phyloP scores from a whole-genome alignment of 2,888 invertebrate species.

The Tholera decimalis region DNA sequence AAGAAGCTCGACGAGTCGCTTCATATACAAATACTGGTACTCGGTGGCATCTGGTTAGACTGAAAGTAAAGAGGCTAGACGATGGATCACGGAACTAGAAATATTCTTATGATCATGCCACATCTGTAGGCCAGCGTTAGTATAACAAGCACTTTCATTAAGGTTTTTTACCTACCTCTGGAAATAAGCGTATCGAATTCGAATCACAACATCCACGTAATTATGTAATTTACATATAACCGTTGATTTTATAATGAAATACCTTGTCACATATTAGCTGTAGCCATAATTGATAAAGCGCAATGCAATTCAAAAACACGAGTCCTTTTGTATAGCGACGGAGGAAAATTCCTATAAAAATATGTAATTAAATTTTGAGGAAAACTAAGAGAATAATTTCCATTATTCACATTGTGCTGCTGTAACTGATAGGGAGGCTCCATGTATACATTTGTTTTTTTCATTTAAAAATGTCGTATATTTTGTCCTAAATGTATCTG shows the following conservation, averaged over 20 bases:
- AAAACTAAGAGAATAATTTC: constrained; percentile 18
- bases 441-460: neutral
- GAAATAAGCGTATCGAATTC: constrained; percentile 31
- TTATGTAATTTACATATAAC: constrained; percentile 11
- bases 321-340: neutral
- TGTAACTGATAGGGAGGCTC: constrained; percentile 13
- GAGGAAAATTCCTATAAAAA: constrained; percentile 7
- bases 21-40: too few species aligned
- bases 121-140: too few species aligned
- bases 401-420: neutral
- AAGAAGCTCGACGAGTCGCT: too few species aligned
- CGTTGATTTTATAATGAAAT: constrained; percentile 10
- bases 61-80: too few species aligned
- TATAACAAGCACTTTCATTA: neutral
- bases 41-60: too few species aligned
- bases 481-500: neutral
- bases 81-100: too few species aligned
- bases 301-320: constrained; percentile 1
- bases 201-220: constrained; percentile 27
- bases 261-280: neutral
- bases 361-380: constrained; percentile 19
- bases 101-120: too few species aligned
- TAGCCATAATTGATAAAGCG: neutral
- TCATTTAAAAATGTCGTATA: neutral
- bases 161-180: constrained; percentile 34